These are phyloP conservation scores for Melangyna quadrimaculata DNA, from an alignment of 2,888 invertebrate genomes.

Conservation along the genomic window DNA sequence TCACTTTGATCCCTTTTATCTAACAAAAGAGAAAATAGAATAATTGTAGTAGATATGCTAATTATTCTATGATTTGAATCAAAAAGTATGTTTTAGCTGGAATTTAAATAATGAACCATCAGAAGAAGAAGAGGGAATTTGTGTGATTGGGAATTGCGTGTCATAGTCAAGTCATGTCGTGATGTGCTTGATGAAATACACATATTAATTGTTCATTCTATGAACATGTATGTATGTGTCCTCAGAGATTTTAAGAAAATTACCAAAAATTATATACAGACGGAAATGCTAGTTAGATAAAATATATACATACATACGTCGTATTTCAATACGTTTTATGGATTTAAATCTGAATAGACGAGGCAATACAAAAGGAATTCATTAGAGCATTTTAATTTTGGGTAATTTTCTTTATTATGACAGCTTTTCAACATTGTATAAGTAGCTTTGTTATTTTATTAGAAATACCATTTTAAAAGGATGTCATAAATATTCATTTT, in stretches of 20 bases:
- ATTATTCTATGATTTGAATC: slow-evolving; percentile 39
- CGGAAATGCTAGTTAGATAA: not conserved
- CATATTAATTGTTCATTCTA: slow-evolving; percentile 26
- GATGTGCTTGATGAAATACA: not conserved
- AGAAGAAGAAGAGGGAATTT: not conserved
- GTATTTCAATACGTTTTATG: not conserved
- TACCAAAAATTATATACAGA: not conserved
- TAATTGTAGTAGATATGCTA: slow-evolving; percentile 49
- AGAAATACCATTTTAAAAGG: too few relatives aligned
- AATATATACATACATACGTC: not conserved
- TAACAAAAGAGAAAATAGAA: not conserved
- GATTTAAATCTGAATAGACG: not conserved
- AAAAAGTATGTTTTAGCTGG: slow-evolving; percentile 28
- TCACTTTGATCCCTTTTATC: not conserved
- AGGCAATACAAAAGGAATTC: not conserved
- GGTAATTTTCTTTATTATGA: not conserved
- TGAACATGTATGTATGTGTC: not conserved
- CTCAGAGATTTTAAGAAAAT: not conserved
- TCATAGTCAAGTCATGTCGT: too few relatives aligned
- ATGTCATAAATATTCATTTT: not conserved
- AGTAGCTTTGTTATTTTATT: too few relatives aligned
- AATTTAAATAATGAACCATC: slow-evolving; percentile 47
- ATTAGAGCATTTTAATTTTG: not conserved
- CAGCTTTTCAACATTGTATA: too few relatives aligned
- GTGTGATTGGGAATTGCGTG: slow-evolving; percentile 1